Evolutionary conservation across 2,888 invertebrate species (phyloP).

Genomic region (Xestoiulus laeticollis): DNA sequence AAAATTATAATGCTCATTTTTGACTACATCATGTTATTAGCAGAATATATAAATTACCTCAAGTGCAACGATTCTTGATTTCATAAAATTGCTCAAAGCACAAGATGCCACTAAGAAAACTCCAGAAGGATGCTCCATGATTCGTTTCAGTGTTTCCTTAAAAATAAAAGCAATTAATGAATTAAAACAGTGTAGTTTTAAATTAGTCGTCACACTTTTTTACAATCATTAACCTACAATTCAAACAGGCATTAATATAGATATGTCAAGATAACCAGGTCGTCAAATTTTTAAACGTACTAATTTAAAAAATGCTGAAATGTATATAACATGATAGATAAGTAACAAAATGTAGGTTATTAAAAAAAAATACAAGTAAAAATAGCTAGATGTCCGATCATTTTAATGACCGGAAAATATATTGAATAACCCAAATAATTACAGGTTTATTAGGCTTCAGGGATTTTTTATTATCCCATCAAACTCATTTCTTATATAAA

Average conservation of each 20-base stretch:
- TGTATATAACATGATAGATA: not conserved
- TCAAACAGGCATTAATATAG: not conserved
- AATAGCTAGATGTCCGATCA: not conserved
- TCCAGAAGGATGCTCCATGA: conserved; percentile 59
- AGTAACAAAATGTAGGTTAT: not conserved
- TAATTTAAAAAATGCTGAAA: not conserved
- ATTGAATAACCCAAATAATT: conserved; percentile 15
- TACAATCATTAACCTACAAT: not conserved
- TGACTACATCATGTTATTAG: no score
- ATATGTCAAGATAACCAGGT: not conserved
- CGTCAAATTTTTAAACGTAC: not conserved
- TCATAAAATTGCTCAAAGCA: conserved; percentile 63
- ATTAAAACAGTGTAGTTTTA: not conserved
- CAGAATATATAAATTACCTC: conserved; percentile 80
- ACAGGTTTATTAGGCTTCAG: not conserved
- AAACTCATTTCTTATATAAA: not conserved
- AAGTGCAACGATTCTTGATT: conserved; percentile 72
- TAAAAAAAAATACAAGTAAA: not conserved
- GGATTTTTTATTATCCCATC: not conserved
- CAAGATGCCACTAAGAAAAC: conserved; percentile 61
- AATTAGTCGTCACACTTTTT: conserved; percentile 3
- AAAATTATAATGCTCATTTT: no score
- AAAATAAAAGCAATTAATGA: not conserved
- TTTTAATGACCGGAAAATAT: conserved; percentile 27
- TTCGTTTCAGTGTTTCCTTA: conserved; percentile 57